Conservation (phyloP, 2,113 vertebrate species). For the Kobus ellipsiprymnus region DNA sequence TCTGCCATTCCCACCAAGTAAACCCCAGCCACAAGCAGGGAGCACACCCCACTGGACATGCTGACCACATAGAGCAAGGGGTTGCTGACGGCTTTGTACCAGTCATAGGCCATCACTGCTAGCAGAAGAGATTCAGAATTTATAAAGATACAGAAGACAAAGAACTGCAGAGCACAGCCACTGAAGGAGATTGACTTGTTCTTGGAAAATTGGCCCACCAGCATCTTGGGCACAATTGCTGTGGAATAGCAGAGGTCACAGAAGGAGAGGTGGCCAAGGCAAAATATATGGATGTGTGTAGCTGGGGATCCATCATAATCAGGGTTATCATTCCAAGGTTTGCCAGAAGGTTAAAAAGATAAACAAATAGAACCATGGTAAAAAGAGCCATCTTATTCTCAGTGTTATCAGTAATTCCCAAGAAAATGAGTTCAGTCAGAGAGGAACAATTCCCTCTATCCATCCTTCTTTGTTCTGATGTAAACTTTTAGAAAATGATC, state of each 20-base stretch:
- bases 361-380: neutral
- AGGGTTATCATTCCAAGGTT: neutral
- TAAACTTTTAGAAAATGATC: too few species aligned
- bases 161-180: slow-evolving; percentile 14
- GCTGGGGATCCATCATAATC: neutral
- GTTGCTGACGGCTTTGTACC: neutral
- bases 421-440: too few species aligned
- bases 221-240: neutral
- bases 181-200: neutral
- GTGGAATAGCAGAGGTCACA: neutral
- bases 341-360: neutral
- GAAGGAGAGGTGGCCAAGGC: slow-evolving; percentile 4
- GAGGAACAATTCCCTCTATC: too few species aligned
- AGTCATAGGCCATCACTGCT: neutral
- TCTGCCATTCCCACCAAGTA: neutral
- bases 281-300: neutral
- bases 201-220: neutral
- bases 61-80: neutral
- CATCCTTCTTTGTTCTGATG: too few species aligned
- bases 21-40: neutral
- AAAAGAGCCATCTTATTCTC: too few species aligned
- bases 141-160: neutral
- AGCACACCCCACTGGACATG: neutral
- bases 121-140: slow-evolving; percentile 5
- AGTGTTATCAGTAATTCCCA: too few species aligned